Conservation (phyloP, 2,113 vertebrate species). For the Poeciliopsis occidentalis region DNA sequence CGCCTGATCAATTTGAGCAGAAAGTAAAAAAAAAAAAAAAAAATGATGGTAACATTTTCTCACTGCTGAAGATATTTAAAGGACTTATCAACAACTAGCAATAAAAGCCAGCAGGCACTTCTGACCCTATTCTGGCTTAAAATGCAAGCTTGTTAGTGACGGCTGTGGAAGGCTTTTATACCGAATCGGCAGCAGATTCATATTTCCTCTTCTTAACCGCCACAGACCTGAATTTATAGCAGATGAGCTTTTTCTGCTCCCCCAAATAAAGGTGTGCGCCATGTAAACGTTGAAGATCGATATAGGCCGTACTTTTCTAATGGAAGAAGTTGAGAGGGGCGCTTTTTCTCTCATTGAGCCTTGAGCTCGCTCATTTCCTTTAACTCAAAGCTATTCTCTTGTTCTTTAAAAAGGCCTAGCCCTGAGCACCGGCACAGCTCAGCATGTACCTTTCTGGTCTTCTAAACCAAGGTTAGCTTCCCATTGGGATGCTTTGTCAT, state of each 20-base stretch:
- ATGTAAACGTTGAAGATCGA: background rate
- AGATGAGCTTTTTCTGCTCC: background rate
- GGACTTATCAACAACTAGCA: slow-evolving; percentile 40
- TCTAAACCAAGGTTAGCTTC: slow-evolving; percentile 46
- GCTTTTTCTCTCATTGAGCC: background rate
- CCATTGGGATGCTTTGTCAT: slow-evolving; percentile 38
- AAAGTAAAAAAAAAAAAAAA: slow-evolving; percentile 48
- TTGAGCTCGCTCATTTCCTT: slow-evolving; percentile 9
- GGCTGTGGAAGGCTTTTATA: background rate
- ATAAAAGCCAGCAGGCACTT: background rate
- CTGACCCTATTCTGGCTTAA: background rate
- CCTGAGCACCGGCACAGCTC: slow-evolving; percentile 28
- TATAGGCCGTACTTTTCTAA: background rate
- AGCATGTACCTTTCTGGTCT: slow-evolving; percentile 28
- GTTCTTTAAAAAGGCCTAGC: slow-evolving; percentile 22
- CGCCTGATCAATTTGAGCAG: slow-evolving; percentile 58
- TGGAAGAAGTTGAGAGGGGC: background rate
- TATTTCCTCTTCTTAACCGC: background rate
- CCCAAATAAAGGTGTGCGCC: background rate
- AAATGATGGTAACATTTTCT: slow-evolving; percentile 42
- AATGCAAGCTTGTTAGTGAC: too few species aligned
- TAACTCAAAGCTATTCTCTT: slow-evolving; percentile 6
- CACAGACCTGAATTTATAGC: background rate
- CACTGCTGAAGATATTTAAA: slow-evolving; percentile 48
- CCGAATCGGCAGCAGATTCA: background rate